Conservation (phyloP, 2,888 invertebrate species). For the Hybos culiciformis region DNA sequence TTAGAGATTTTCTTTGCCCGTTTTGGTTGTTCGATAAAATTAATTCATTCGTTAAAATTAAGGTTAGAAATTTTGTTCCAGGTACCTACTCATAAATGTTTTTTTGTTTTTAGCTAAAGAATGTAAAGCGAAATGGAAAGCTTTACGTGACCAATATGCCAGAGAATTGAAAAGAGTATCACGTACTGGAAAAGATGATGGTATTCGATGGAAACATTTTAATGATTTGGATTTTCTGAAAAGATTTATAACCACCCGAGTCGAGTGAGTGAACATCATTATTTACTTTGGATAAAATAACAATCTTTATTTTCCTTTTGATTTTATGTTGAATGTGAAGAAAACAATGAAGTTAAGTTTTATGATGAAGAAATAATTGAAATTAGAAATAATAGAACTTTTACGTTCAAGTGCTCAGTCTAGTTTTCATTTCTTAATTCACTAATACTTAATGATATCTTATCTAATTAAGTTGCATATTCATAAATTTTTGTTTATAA, state of each 20-base stretch:
- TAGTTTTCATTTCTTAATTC: too few species aligned
- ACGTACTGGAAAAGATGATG: conserved; percentile 20
- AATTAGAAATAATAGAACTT: conserved; percentile 20
- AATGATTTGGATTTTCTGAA: conserved; percentile 28
- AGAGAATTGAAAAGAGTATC: conserved; percentile 29
- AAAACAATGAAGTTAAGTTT: too few species aligned
- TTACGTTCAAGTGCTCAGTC: conserved; percentile 17
- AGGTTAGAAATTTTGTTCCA: not conserved
- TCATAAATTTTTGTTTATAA: too few species aligned
- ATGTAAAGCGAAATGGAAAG: conserved; percentile 32
- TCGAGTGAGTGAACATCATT: not conserved
- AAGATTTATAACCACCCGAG: conserved; percentile 27
- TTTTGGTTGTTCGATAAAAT: not conserved
- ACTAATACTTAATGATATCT: too few species aligned
- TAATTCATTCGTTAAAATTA: not conserved
- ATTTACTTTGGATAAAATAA: not conserved
- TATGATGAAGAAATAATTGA: too few species aligned
- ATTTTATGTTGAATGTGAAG: not conserved
- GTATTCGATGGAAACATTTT: conserved; percentile 30
- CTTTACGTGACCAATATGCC: conserved; percentile 31
- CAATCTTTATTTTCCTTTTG: not conserved
- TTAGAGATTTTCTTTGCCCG: not conserved
- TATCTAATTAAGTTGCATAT: too few species aligned
- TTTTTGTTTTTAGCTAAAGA: conserved; percentile 12
- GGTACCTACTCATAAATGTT: not conserved